A percentile compares a stretch with the other conserved stretches of the same genome.
These are phyloP conservation scores for Macaria notata DNA, from an alignment of 2,888 invertebrate genomes.

Conservation along the genomic window DNA sequence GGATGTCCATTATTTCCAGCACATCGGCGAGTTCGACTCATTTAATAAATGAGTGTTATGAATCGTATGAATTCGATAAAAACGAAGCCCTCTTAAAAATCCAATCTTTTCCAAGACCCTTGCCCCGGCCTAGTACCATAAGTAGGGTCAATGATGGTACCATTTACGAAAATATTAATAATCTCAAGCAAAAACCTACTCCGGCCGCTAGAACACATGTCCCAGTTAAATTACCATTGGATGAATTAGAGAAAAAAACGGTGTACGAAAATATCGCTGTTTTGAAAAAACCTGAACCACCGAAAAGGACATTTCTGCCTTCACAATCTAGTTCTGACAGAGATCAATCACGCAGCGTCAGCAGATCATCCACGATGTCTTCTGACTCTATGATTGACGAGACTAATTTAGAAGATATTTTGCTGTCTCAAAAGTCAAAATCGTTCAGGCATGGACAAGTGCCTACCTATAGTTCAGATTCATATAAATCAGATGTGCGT, in stretches of 20 bases:
- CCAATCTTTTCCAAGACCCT: conserved; percentile 54
- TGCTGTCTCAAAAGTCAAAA: conserved; percentile 71
- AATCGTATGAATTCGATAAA: conserved; percentile 62
- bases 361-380: conserved; percentile 66
- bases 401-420: conserved; percentile 73
- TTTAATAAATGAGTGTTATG: conserved; percentile 72
- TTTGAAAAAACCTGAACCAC: conserved; percentile 54
- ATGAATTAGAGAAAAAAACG: conserved; percentile 46
- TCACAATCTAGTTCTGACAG: conserved; percentile 41
- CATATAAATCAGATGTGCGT: conserved; percentile 50
- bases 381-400: conserved; percentile 74
- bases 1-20: conserved; percentile 52
- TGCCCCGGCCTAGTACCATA: conserved; percentile 53
- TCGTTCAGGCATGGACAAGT: conserved; percentile 66
- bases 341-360: conserved; percentile 45
- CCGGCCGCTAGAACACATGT: conserved; percentile 67
- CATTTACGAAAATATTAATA: conserved; percentile 67
- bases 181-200: conserved; percentile 46
- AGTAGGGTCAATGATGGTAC: conserved; percentile 40
- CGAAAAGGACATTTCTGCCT: conserved; percentile 52
- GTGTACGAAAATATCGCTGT: conserved; percentile 68
- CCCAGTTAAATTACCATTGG: conserved; percentile 47
- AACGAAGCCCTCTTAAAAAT: conserved; percentile 31
- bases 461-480: conserved; percentile 39
- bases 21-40: conserved; percentile 55